Base-by-base conservation (phyloP, 2,797 vertebrate genomes). In the Tapirus indicus region DNA sequence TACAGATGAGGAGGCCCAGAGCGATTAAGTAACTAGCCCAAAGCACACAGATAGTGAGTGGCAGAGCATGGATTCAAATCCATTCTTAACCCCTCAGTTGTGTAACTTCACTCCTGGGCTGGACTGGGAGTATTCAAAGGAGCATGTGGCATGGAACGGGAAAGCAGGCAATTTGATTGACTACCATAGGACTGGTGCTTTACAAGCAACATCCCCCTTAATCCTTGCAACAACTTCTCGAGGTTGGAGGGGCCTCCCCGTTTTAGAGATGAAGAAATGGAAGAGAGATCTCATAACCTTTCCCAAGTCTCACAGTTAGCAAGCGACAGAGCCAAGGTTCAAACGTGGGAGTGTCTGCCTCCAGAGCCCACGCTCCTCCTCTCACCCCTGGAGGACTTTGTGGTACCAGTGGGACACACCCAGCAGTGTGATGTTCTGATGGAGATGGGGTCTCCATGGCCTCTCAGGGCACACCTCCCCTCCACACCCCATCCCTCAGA, bases 71-170 rank as follows among this genome's bases (percentile, higher is more conserved):
- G 32, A 17, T 52, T 92, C 75, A 74, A 35, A 62, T 44, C 49
- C 32, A 20, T 58, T 64, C 90, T 35, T 47, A 52, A 25, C 17
- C 23, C 47, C 20, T 38, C 25, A 17, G 11, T 49, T 52, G 12
- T 44, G n/a, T 16, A 7, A 49, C 32, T 60, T 64, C 18, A 54
- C 27, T 72, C 13, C 3, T 23, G 29, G 27, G 23, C 41, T 49
- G 75, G 49, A 25, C 62, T 47, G 66, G 25, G 56, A 49, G 7
- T 58, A 18, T 41, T 90, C 80, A 71, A 60, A 82, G 58, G 47
- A 66, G 23, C 35, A 17, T 0, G 2, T 47, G 44, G 41, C 18
- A 1, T 0, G 6, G 56, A 60, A 79, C 0, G 2, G 49, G 21
- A 75, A 87, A 83, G 35, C 17, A 69, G 44, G 6, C 44, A 27